A percentile compares a stretch with the other conserved stretches of the same genome.
Evolutionary conservation across 2,888 invertebrate genomes (phyloP).

Genomic region (Rotaria magnacalcarata): DNA sequence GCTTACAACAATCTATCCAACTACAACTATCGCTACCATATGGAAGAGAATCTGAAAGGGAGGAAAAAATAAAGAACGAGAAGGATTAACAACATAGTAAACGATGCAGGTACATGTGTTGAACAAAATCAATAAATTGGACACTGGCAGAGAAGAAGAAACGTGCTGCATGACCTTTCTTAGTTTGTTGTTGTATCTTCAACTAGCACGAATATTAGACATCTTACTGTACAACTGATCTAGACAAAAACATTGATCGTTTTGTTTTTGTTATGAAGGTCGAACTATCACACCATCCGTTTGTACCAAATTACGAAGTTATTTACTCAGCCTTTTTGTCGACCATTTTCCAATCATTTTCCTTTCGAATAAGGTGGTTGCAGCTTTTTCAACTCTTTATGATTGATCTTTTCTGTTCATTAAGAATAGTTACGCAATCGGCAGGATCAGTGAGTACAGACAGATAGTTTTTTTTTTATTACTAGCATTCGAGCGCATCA

Average conservation of each 20-base stretch:
- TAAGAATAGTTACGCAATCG: too few relatives aligned
- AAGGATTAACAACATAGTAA: slow-evolving; percentile 8
- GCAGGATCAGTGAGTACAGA: too few relatives aligned
- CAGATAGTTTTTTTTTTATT: too few relatives aligned
- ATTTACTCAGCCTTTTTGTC: neutral
- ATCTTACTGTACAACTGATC: neutral
- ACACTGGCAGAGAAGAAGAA: neutral
- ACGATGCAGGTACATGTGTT: neutral
- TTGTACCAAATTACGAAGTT: neutral
- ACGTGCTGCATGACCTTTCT: neutral
- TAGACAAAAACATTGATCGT: neutral
- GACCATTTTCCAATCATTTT: neutral
- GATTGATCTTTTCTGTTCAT: neutral
- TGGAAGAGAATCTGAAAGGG: neutral
- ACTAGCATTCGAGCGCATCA: too few relatives aligned
- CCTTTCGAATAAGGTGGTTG: neutral
- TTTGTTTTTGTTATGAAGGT: slow-evolving; percentile 21
- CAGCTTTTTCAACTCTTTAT: neutral
- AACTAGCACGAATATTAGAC: neutral
- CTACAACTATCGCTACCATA: slow-evolving; percentile 18
- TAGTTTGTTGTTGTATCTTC: neutral
- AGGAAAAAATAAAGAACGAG: neutral
- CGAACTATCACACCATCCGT: neutral
- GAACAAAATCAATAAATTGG: neutral
- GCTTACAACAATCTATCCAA: neutral